Evolutionary conservation across 1,140 invertebrate species (phyloP).

Genomic region (Drosophila orena): DNA sequence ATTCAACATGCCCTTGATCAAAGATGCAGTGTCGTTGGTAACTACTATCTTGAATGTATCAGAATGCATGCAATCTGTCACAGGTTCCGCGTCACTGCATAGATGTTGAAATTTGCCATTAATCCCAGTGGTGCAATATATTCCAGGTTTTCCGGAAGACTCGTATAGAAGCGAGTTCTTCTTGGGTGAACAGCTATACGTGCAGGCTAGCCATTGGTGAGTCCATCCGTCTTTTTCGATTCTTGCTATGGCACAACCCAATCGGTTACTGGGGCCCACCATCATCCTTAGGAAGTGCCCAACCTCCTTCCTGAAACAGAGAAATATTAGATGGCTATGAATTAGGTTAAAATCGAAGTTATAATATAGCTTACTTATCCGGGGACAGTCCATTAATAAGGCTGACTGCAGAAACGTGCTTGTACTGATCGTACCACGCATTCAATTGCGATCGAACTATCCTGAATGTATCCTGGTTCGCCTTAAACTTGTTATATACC

Average conservation of each 20-base stretch:
- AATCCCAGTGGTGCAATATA: background rate
- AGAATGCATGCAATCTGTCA: background rate
- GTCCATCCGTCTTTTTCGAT: background rate
- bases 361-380: background rate
- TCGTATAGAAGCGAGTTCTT: background rate
- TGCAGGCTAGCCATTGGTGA: conserved; percentile 3
- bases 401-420: background rate
- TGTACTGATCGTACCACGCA: conserved; percentile 8
- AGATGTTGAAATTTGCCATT: background rate
- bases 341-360: too few relatives aligned
- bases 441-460: conserved; percentile 2
- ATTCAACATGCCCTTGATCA: background rate
- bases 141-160: background rate
- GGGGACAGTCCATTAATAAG: background rate
- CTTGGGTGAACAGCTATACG: conserved; percentile 3
- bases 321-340: background rate
- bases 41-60: background rate
- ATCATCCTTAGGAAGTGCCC: conserved; percentile 11
- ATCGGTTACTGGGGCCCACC: background rate
- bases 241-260: conserved; percentile 3
- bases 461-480: background rate
- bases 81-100: background rate
- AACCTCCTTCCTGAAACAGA: background rate
- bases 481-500: conserved; percentile 6
- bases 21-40: background rate